Conservation (phyloP, 30 jellyfish, hydroid and myxozoan genomes). For the Hydractinia echinata region DNA sequence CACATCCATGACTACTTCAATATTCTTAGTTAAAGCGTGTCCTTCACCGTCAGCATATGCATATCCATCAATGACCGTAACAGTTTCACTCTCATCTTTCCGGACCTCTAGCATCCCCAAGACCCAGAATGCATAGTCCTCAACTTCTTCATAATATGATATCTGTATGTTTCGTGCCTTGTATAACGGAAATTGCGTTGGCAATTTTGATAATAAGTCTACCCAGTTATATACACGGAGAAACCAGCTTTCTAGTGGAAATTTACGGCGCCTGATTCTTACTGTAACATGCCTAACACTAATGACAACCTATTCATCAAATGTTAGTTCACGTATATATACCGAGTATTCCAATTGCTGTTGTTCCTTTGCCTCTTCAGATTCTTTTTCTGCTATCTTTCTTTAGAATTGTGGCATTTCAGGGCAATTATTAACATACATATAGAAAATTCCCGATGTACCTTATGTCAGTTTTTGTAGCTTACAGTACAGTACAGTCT, state of each 20-base stretch:
- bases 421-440: no score
- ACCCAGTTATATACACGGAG: neutral
- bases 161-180: neutral
- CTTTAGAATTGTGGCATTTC: neutral
- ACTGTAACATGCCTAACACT: neutral
- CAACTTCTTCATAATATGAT: neutral
- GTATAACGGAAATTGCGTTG: neutral
- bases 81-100: no score
- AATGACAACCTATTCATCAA: neutral
- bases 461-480: no score
- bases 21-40: no score
- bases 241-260: neutral
- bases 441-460: no score
- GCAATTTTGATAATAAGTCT: neutral
- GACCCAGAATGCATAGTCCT: neutral
- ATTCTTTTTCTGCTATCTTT: no score
- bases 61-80: neutral
- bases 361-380: no score
- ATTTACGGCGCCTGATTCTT: neutral
- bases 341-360: no score
- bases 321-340: neutral
- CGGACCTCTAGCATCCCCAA: neutral
- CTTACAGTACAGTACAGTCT: no score
- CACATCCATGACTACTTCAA: neutral
- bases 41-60: slow-evolving; percentile 11